Conservation (phyloP, 2,113 vertebrate genomes). For the Megatriorchis doriae region DNA sequence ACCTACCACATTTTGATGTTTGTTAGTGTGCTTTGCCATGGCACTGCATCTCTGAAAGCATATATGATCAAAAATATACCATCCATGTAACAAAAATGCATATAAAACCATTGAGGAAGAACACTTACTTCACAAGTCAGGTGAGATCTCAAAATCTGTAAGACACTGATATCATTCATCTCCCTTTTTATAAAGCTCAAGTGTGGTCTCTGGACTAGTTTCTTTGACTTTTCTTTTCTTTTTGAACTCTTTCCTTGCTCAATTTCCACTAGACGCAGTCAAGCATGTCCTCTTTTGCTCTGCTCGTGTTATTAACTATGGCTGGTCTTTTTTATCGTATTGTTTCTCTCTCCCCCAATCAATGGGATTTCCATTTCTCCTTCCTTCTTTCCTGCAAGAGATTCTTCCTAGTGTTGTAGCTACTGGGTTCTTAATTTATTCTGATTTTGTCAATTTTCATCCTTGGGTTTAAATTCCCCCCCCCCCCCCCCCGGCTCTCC, state of each 20-base stretch:
- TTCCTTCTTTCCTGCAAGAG: background rate
- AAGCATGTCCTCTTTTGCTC: background rate
- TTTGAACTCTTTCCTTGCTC: background rate
- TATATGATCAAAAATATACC: background rate
- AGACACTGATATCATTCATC: background rate
- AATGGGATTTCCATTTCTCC: background rate
- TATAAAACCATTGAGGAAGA: background rate
- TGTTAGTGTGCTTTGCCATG: background rate
- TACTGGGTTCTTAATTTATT: background rate
- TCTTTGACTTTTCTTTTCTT: background rate
- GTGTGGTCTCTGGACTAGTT: background rate
- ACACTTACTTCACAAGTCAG: background rate
- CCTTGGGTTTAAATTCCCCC: background rate
- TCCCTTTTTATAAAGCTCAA: background rate
- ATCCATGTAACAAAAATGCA: background rate
- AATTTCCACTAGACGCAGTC: background rate
- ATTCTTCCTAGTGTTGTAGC: background rate
- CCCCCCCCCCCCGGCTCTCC: background rate
- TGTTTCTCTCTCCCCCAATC: background rate
- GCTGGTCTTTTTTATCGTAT: background rate
- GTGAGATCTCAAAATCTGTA: background rate
- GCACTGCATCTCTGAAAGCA: background rate
- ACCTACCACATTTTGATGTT: background rate
- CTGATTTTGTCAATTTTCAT: background rate
- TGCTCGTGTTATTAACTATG: background rate